Evolutionary conservation across 1,140 invertebrate genomes (phyloP), one percentile per base, ranked within the genome.

Genomic region (Bombus terrestris): DNA sequence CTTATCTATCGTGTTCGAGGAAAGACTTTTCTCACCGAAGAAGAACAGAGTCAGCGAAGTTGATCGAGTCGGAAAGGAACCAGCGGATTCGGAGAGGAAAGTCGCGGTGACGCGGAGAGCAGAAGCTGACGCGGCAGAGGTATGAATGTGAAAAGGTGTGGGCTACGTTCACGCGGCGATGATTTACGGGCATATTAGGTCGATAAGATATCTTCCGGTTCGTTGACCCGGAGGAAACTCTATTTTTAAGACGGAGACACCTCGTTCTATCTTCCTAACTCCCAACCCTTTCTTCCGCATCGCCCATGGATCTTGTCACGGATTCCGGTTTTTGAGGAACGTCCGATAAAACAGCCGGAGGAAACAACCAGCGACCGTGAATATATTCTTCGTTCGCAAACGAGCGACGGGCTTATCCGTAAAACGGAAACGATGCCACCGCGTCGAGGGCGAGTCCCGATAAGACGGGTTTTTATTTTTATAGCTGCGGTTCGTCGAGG

Each of bases 141-240:
- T 88, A 87, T 90, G 89, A 91, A 92, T 92, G 85, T 86, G 89
- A 92, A 92, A 92, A 93, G 93, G 92, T 93, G 92, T 86, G 93
- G 88, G 92, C 92, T 90, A 91, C 91, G 91, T 93, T 93, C 92
- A 89, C 81, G 90, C 91, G 91, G 88, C 92, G 90, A 93, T 94
- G 93, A 94, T 94, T 94, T 93, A 93, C 90, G 89, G 86, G 86
- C 89, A 89, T 92, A 93, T 93, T 92, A 91, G 91, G 91, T 92
- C 92, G 93, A 94, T 93, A 94, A 94, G 92, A 92, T 93, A 92
- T 91, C 86, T 91, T 92, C 89, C 92, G 89, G 88, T 93, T 93
- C 92, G 92, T 94, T 93, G 92, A 91, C 87, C 89, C 79, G 85
- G 68, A 89, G 89, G 88, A 88, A 93, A 90, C 89, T 93, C 90